These are phyloP conservation scores for Adineta ricciae DNA, from an alignment of 2,888 invertebrate species.

Conservation along the genomic window DNA sequence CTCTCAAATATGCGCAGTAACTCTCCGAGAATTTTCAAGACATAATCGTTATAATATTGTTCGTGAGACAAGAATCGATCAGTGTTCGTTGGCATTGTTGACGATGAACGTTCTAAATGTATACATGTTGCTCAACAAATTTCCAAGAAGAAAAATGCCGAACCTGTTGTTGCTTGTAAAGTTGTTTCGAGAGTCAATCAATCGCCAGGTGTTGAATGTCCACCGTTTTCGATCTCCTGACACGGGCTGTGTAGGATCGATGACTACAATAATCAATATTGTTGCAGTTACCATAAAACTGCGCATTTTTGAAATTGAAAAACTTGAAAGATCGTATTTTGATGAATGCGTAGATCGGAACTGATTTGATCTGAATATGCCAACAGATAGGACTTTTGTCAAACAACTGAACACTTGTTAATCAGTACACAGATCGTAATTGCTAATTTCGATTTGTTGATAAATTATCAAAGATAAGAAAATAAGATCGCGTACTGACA, in stretches of 20 bases:
- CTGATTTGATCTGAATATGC: too few species aligned
- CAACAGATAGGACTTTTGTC: too few species aligned
- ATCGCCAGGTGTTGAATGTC: background rate
- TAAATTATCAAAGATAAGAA: too few species aligned
- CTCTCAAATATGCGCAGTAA: background rate
- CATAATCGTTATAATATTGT: background rate
- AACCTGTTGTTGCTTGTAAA: background rate
- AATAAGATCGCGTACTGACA: too few species aligned
- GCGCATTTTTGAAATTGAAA: background rate
- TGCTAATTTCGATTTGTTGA: background rate
- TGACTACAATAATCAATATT: background rate
- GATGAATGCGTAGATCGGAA: background rate
- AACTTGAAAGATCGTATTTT: background rate
- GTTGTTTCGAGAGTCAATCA: background rate
- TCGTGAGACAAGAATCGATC: background rate
- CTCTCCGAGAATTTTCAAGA: background rate
- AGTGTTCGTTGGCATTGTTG: background rate
- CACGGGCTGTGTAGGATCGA: background rate
- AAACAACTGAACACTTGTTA: background rate
- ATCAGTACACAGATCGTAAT: background rate
- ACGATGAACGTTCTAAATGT: background rate
- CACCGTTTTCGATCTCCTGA: background rate
- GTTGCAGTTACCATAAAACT: background rate
- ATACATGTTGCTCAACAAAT: background rate
- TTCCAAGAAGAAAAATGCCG: background rate